These are phyloP conservation scores for Hypolimnas misippus DNA, from an alignment of 2,888 invertebrate genomes.

Conservation along the genomic window DNA sequence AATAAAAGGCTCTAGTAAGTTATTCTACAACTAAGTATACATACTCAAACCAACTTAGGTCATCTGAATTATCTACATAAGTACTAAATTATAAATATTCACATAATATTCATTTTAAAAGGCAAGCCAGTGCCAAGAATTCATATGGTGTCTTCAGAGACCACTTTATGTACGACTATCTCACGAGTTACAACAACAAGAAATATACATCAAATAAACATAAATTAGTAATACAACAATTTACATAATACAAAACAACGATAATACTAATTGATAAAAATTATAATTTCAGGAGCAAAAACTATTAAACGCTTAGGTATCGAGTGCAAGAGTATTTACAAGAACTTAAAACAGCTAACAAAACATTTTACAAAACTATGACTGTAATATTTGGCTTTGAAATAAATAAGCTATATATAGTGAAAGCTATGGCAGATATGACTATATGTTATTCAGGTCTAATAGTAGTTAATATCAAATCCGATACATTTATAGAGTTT, in stretches of 20 bases:
- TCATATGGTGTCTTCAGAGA: slow-evolving; percentile 49
- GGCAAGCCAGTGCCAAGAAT: slow-evolving; percentile 65
- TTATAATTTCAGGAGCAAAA: slow-evolving; percentile 62
- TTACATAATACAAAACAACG: slow-evolving; percentile 79
- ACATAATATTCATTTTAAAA: slow-evolving; percentile 42
- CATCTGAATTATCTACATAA: slow-evolving; percentile 44
- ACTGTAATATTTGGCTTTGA: slow-evolving; percentile 84
- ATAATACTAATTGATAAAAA: slow-evolving; percentile 76
- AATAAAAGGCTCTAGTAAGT: slow-evolving; percentile 22
- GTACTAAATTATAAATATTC: slow-evolving; percentile 45
- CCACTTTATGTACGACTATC: slow-evolving; percentile 59
- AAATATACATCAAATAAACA: slow-evolving; percentile 80
- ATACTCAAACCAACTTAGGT: slow-evolving; percentile 31
- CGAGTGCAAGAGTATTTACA: slow-evolving; percentile 72
- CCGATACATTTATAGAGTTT: slow-evolving; percentile 32
- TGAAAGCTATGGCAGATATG: slow-evolving; percentile 72
- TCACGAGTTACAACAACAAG: slow-evolving; percentile 71
- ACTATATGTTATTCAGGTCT: slow-evolving; percentile 31
- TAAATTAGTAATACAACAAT: slow-evolving; percentile 75
- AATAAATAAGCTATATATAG: slow-evolving; percentile 81
- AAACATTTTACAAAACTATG: slow-evolving; percentile 76
- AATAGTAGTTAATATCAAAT: slow-evolving; percentile 48
- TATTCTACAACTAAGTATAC: slow-evolving; percentile 25
- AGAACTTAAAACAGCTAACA: slow-evolving; percentile 76
- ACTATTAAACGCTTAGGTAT: slow-evolving; percentile 72